Conservation (phyloP, 2,113 vertebrate species). For the Pollimyrus isidori region DNA sequence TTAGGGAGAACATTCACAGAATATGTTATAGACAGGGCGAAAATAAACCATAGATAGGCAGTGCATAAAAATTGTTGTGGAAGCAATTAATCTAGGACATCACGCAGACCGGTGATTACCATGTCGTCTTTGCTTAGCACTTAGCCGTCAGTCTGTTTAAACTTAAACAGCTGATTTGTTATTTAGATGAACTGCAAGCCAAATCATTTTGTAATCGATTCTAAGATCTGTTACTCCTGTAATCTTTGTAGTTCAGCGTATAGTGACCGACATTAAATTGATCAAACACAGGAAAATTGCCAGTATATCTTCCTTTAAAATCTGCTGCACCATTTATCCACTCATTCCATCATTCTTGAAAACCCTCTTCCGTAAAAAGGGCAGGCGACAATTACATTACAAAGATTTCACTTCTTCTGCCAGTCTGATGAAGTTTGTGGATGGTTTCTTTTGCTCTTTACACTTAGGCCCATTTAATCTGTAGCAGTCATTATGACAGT, state of each 20-base stretch:
- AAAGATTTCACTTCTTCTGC: background rate
- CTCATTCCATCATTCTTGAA: background rate
- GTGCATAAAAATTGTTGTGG: background rate
- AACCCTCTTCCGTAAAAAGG: background rate
- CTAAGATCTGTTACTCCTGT: background rate
- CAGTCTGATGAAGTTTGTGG: background rate
- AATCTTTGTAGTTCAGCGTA: background rate
- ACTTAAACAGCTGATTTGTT: background rate
- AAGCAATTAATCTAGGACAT: background rate
- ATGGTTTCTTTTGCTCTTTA: background rate
- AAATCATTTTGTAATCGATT: slow-evolving; percentile 24
- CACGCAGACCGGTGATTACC: background rate
- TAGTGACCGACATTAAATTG: background rate
- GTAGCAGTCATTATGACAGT: background rate
- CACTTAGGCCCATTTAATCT: background rate
- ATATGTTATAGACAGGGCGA: background rate
- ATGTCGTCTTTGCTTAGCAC: background rate
- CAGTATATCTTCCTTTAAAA: background rate
- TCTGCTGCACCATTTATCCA: background rate
- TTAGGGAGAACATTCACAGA: background rate
- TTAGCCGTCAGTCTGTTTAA: background rate
- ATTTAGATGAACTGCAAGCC: background rate
- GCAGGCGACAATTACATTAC: background rate
- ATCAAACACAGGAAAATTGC: background rate
- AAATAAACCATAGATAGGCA: background rate